Base-by-base conservation (phyloP, 2,888 invertebrate species). In the Agonum fuliginosum region DNA sequence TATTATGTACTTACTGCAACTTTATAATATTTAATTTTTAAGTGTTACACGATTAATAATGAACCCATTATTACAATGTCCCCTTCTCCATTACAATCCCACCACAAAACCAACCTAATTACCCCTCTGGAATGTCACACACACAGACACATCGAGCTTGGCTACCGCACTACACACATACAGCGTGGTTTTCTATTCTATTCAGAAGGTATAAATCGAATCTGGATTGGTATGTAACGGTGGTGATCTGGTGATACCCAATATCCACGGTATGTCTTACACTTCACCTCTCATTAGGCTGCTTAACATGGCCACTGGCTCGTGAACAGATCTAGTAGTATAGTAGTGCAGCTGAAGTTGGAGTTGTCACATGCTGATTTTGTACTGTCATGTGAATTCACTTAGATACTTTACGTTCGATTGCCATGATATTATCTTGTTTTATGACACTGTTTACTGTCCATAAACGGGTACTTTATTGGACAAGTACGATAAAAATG, bases 221-320 rank as follows among this genome's bases (percentile, higher is more conserved):
- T 17, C 58, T 43, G 34, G 58, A 77, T 77, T 70, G 77, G 77
- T 77, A 77, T 77, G 77, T 70, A 58, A 37, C 58, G 58, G 30
- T 69, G 69, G 34, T 27, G 24, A 34, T 48, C 48, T 46, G 51
- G n/a, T 67, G 77, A 77, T 77, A 77, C 37, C 54, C 54, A 77
- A 77, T 77, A 77, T 43, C 70, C 54, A 70, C 58, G 77, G 77
- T 77, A 77, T 77, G 77, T 37, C 77, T 69, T 77, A 77, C 70
- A 77, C 77, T 77, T 77, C 77, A 77, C 70, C 77, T 77, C 77
- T 77, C 77, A 77, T 77, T 77, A 77, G 48, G 41, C 58, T 70
- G 77, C 51, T 77, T 70, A 77, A 70, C 70, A 77, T 77, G 70
- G 54, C 41, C 77, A 77, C 8, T 77, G 77, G 58, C 70, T 77